Base-by-base conservation (phyloP, 1,140 invertebrate species). In the Lerema accius region DNA sequence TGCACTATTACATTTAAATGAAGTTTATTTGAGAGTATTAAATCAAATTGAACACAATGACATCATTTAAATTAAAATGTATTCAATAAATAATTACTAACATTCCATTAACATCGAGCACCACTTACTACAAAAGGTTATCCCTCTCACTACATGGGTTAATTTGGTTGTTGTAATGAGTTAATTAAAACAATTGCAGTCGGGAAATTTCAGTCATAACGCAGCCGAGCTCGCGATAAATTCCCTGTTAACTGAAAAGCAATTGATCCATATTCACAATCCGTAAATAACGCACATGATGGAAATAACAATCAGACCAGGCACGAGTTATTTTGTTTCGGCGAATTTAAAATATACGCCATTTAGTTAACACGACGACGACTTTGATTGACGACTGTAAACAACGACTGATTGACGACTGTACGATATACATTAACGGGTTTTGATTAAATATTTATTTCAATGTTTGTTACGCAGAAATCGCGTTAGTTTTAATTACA, bases 241-340 rank as follows among this genome's bases (percentile, higher is more conserved):
- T 48, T 37, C 28, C 1, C 55, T 48, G 15, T 59, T 43, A 59
- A 59, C 55, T 23, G 28, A 58, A 37, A 46, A 58, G 42, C 55
- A 58, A 58, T 58, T 35, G 55, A 58, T 58, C 42, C 26, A 16
- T 32, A 17, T 45, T 58, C 28, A 15, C 26, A 59, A 51, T 65
- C 48, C 48, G 48, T 65, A 65, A 65, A 65, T 45, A 65, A 65
- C 46, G 63, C 48, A 59, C 53, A 58, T 58, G 42, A 40, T 43
- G 40, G 53, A 28, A 56, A 56, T 32, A 56, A 56, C 53, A 56
- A 56, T 56, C 40, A 56, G 53, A 45, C 11, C 13, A 9, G 40
- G 13, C 40, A 32, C 53, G 3, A 40, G 53, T 32, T 32, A 56
- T 45, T 43, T 26, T 32, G 40, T 56, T 32, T 32, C 4, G 16